Base-by-base conservation (phyloP, 1,140 invertebrate genomes). In the Micrasema longulum region DNA sequence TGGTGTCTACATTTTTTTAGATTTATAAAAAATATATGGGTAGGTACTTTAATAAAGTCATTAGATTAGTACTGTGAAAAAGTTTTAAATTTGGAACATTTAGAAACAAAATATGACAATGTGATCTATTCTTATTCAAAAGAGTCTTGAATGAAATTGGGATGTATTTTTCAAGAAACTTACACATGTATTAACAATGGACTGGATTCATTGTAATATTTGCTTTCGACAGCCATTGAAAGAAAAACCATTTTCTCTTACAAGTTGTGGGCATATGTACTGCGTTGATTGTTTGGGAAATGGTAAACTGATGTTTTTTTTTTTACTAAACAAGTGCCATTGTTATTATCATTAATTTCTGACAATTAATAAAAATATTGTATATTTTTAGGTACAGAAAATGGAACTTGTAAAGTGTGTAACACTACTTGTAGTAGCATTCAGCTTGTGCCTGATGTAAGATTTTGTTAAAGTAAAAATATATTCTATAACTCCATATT, bases 141-240 rank as follows among this genome's bases (percentile, higher is more conserved):
- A 31, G 26, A 4, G 26, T 48, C 47, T 18, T 48, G 47, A 18
- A 6, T 48, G 47, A 48, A 48, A 16, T 22, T 48, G 2, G 3
- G 7, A 31, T 48, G 47, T 18, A 16, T 48, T 20, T 20, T 11
- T 22, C 20, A 20, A 2, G 20, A 20, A 20, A 1, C 20, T 48
- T 31, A 31, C 22, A 52, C 4, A 18, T 63, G 41, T 36, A n/a
- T 48, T 22, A 18, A 41, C 3, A 63, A 84, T 85, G 84, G 84
- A 85, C 79, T 85, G 84, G 84, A 84, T 85, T 75, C 84, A 85
- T 79, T 85, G 83, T 73, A 85, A 85, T 78, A 81, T 82, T 76
- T 85, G 84, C 79, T 84, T 81, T 74, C 67, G 67, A 64, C 83
- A 84, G 70, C 79, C 84, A 74, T 80, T 80, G 76, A 79, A 81